phyloP scores from a whole-genome alignment of 2,888 invertebrate species.

The Leucophora obtusa region DNA sequence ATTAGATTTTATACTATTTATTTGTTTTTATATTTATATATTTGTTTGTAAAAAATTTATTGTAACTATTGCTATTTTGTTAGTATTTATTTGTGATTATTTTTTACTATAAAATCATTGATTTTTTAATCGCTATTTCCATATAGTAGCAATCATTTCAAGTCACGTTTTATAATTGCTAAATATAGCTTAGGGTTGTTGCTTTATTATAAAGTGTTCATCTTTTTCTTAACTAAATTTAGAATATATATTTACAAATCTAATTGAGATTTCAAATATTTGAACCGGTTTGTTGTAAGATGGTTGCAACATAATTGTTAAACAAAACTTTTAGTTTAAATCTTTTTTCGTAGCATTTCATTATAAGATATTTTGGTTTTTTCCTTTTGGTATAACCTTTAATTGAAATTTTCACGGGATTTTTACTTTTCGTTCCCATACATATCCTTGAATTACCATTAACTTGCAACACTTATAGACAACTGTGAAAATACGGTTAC shows the following conservation, averaged over 20 bases:
- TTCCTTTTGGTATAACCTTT: background rate
- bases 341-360: background rate
- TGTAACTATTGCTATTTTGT: background rate
- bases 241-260: conserved; percentile 5
- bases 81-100: background rate
- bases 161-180: conserved; percentile 58
- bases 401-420: conserved; percentile 9
- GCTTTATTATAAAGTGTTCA: conserved; percentile 8
- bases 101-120: background rate
- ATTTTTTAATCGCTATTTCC: background rate
- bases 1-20: background rate
- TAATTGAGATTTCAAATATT: conserved; percentile 28
- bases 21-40: background rate
- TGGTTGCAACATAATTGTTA: background rate
- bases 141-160: conserved; percentile 12
- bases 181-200: conserved; percentile 36
- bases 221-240: conserved; percentile 27
- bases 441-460: background rate
- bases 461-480: background rate
- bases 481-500: conserved; percentile 27
- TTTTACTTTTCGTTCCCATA: background rate
- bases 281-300: background rate
- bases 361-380: background rate
- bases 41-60: background rate
- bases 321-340: background rate